Evolutionary conservation across 2,888 invertebrate species (phyloP), one percentile per base, ranked within the genome.

Genomic region (Protodeltote pygarga): DNA sequence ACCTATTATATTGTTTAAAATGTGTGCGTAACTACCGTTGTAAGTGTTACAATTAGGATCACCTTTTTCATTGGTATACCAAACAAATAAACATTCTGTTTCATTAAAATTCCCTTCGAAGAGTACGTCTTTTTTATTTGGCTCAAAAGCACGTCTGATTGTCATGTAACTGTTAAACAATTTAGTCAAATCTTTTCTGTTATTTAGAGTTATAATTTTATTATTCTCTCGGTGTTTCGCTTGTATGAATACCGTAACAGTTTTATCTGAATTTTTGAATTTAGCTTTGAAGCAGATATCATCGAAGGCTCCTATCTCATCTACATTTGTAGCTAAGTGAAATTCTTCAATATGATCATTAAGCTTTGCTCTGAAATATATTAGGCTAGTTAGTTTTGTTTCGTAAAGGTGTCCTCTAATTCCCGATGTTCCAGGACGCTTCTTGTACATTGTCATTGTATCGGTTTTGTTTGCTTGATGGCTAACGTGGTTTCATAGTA

Each of bases 351-450:
- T n/a, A 10, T 8, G 15, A 1, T 39, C 11, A 13, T 64, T 39
- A 8, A 47, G 33, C 3, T 28, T 15, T 5, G 50, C 15, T 45
- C 61, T 54, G 5, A 58, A 66, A 16, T 53, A 15, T 17, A 66
- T 41, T 5, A 66, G 35, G n/a, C 59, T 60, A 0, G 60, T 31
- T 6, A 70, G 34, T 37, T 69, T 67, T 1, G 55, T 65, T 23
- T 67, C 65, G n/a, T 62, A 68, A 0, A 67, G 35, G 3, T 67
- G 67, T n/a, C 67, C 68, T 1, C 52, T 34, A 6, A 68, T 59
- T 0, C 58, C 62, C 0, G 68, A 51, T 2, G 68, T 62, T 10
- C 58, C 59, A 2, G 13, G 5, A 2, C 50, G 50, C 14, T 41
- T 58, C 13, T 58, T 37, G 3, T 54, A 58, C 2, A 8, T 24